Evolutionary conservation across 1,140 invertebrate species (phyloP).

Genomic region (Drosophila simulans): DNA sequence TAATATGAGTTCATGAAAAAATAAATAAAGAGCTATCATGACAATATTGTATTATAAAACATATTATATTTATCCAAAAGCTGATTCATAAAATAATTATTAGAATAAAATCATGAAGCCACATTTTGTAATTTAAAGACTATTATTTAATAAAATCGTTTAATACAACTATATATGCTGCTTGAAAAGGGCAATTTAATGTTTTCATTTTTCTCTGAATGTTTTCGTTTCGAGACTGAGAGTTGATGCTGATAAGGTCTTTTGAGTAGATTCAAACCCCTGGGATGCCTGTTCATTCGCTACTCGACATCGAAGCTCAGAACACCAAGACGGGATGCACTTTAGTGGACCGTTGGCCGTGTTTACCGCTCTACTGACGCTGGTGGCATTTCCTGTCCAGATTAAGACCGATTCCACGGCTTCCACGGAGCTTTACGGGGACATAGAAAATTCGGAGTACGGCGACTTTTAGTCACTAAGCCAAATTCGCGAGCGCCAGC

Average conservation of each 20-base stretch:
- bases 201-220: conserved; percentile 7
- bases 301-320: conserved; percentile 22
- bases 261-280: conserved; percentile 1
- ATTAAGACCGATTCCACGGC: conserved; percentile 6
- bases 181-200: neutral
- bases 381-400: neutral
- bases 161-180: no score
- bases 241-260: conserved; percentile 41
- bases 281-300: conserved; percentile 48
- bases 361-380: conserved; percentile 16
- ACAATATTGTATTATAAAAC: no score
- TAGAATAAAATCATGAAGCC: neutral
- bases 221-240: conserved; percentile 11
- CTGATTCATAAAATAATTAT: neutral
- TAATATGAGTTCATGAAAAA: no score
- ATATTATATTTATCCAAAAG: no score
- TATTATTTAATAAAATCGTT: no score
- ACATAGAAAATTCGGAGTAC: conserved; percentile 33
- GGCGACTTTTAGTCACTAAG: conserved; percentile 61
- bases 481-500: conserved; percentile 40
- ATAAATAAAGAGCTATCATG: no score
- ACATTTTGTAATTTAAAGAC: neutral
- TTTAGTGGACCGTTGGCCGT: conserved; percentile 4
- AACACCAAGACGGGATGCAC: conserved; percentile 50
- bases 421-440: conserved; percentile 50